Percentiles rank a stretch among this genome's conserved stretches.
phyloP scores from a whole-genome alignment of 2,113 vertebrate species.

The Leptobrachium ailaonicum region DNA sequence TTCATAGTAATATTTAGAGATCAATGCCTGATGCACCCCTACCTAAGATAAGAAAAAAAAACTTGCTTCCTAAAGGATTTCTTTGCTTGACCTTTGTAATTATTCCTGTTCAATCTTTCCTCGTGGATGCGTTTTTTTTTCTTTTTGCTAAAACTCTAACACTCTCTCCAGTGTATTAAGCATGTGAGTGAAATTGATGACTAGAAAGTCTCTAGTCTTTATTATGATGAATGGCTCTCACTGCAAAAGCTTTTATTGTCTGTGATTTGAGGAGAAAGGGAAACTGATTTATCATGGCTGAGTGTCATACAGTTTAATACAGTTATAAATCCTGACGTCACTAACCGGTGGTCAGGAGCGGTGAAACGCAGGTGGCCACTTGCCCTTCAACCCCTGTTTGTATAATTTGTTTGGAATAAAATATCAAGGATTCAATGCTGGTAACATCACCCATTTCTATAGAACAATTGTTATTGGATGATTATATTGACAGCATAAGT shows the following conservation, averaged over 20 bases:
- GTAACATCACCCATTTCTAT: background rate
- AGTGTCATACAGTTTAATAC: conserved; percentile 90
- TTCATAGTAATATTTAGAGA: background rate
- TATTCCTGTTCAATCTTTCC: conserved; percentile 66
- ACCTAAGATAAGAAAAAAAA: background rate
- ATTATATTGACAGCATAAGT: too few species aligned
- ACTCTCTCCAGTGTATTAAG: conserved; percentile 72
- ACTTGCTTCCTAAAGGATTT: conserved; percentile 51
- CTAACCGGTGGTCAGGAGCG: conserved; percentile 58
- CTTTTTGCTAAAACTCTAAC: conserved; percentile 62
- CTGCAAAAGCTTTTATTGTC: conserved; percentile 86
- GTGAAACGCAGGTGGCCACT: conserved; percentile 45
- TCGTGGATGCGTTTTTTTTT: conserved; percentile 60
- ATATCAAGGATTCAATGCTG: background rate
- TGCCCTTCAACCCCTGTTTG: conserved; percentile 43
- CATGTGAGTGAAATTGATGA: conserved; percentile 92
- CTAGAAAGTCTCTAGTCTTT: conserved; percentile 83
- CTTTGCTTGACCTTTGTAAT: conserved; percentile 71
- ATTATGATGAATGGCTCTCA: conserved; percentile 95
- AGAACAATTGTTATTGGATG: background rate
- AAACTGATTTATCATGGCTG: conserved; percentile 87
- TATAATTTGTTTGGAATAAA: conserved; percentile 55
- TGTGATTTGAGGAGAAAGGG: conserved; percentile 83
- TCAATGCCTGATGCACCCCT: conserved; percentile 19
- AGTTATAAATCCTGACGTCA: conserved; percentile 87